Conservation (phyloP, 2,113 vertebrate genomes). For the Engystomops pustulosus region DNA sequence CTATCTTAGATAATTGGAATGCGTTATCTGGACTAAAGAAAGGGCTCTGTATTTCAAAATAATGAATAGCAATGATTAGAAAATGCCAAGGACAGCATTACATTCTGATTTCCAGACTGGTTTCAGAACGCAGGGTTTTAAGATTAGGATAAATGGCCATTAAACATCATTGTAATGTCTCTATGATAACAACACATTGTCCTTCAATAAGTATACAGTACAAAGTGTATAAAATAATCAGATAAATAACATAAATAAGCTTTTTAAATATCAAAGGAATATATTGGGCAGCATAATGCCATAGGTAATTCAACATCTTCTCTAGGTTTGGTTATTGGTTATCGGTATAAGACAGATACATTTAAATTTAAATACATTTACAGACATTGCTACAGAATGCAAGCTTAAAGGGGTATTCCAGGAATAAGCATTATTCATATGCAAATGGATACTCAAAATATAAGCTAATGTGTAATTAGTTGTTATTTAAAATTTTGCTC, state of each 20-base stretch:
- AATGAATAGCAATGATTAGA: conserved; percentile 22
- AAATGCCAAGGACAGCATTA: conserved; percentile 54
- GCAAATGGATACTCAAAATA: too few relatives aligned
- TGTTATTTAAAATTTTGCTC: too few relatives aligned
- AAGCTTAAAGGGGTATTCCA: too few relatives aligned
- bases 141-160: not conserved
- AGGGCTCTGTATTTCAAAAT: conserved; percentile 29
- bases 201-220: not conserved
- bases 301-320: not conserved
- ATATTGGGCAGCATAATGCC: not conserved
- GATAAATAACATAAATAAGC: not conserved
- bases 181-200: not conserved
- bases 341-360: too few relatives aligned
- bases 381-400: too few relatives aligned
- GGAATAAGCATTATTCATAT: too few relatives aligned
- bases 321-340: too few relatives aligned
- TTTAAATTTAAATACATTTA: too few relatives aligned
- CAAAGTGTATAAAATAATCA: not conserved
- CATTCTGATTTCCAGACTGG: conserved; percentile 23
- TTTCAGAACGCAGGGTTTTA: conserved; percentile 1
- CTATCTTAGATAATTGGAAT: not conserved
- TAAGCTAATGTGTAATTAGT: too few relatives aligned
- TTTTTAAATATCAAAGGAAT: not conserved
- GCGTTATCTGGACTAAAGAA: conserved; percentile 19
- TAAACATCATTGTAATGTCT: conserved; percentile 15